phyloP scores from a whole-genome alignment of 1,140 invertebrate species.

The Camponotus vicinus region DNA sequence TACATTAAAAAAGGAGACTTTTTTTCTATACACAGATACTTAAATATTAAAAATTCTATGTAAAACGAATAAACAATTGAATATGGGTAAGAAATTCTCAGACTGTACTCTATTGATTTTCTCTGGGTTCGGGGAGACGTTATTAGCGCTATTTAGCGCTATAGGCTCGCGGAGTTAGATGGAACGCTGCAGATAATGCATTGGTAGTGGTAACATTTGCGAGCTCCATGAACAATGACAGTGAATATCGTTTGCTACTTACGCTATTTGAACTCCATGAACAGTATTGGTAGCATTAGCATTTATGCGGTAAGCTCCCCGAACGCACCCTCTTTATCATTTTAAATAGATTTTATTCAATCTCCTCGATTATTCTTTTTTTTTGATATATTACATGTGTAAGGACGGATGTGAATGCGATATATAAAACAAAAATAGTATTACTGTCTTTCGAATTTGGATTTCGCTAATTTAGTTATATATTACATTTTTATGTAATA shows the following conservation, averaged over 20 bases:
- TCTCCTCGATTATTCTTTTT: neutral
- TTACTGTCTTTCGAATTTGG: neutral
- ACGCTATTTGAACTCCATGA: no score
- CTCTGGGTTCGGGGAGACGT: no score
- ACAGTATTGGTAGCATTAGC: no score
- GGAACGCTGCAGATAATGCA: no score
- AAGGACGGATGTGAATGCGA: neutral
- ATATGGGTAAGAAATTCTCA: neutral
- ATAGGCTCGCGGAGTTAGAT: no score
- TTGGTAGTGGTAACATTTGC: no score
- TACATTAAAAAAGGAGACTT: neutral
- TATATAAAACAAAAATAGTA: neutral
- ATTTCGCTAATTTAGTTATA: neutral
- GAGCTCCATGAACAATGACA: no score
- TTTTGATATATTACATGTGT: neutral
- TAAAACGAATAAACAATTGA: conserved; percentile 14
- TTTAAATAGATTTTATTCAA: conserved; percentile 24
- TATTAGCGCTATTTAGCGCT: no score
- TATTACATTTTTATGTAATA: neutral
- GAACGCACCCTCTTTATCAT: neutral
- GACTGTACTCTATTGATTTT: neutral
- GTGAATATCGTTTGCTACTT: no score
- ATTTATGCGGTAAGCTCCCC: no score
- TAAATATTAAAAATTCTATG: conserved; percentile 5
- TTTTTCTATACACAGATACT: neutral